Evolutionary conservation across 2,888 invertebrate species (phyloP).

Genomic region (Scaptomyza caliginosa): DNA sequence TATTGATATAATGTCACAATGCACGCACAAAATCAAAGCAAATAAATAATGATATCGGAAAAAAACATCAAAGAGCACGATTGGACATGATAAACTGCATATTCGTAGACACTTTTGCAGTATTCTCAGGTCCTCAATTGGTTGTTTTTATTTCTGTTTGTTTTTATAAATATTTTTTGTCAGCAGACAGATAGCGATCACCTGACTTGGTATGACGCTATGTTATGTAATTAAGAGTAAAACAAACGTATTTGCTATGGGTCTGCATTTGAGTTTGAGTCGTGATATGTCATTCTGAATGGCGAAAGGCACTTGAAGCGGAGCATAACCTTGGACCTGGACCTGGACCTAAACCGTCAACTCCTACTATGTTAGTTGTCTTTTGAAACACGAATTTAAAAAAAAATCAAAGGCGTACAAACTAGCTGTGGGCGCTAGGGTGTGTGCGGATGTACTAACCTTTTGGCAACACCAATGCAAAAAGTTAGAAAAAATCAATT

Average conservation of each 20-base stretch:
- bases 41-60: neutral
- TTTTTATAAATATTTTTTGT: too few species aligned
- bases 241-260: slow-evolving; percentile 14
- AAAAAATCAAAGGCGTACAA: neutral
- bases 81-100: neutral
- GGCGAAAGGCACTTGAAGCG: slow-evolving; percentile 41
- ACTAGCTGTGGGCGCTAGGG: neutral
- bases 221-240: slow-evolving; percentile 48
- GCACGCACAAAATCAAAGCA: slow-evolving; percentile 19
- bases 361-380: slow-evolving; percentile 3
- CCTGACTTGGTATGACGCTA: slow-evolving; percentile 1
- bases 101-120: neutral
- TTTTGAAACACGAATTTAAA: slow-evolving; percentile 1
- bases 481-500: too few species aligned
- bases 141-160: neutral
- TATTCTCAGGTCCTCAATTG: too few species aligned
- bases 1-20: neutral
- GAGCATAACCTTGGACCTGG: slow-evolving; percentile 39
- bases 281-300: slow-evolving; percentile 49
- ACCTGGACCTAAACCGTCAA: slow-evolving; percentile 46
- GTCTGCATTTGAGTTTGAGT: slow-evolving; percentile 24
- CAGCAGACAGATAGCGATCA: slow-evolving; percentile 8
- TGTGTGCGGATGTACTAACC: neutral
- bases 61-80: neutral
- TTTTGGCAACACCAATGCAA: too few species aligned